Evolutionary conservation across 2,888 invertebrate species (phyloP), one percentile per base, ranked within the genome.

Genomic region (Plebejus argus): DNA sequence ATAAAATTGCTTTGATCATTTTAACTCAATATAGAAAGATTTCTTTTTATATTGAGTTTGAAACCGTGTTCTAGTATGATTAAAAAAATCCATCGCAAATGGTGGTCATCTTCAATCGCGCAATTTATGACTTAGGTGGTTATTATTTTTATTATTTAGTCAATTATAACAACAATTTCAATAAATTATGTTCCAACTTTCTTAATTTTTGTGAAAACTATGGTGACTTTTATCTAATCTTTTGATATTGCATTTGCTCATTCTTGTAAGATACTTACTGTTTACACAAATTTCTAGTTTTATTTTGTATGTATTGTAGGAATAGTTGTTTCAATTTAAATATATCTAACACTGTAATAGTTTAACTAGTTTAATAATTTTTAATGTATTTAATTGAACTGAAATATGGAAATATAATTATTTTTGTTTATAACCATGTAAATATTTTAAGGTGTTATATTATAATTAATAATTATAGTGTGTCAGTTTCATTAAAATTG

Each of bases 341-440:
- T 74, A 74, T 74, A 74, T 74, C 28, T 74, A 53, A 74, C 28
- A 49, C 2, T 74, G 1, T 74, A 74, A 53, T 74, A 49, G 15
- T 33, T 53, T 74, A 12, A 49, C 49, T 74, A 49, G 23, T 28
- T 74, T 53, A 49, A 53, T 23, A 49, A 23, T 49, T 28, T 33
- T 49, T 23, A 74, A 74, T 53, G 45, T 74, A 53, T n/a, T n/a
- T 74, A 15, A 20, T 74, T 28, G 74, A 74, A 28, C 53, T 87
- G 88, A 86, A 83, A 81, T 81, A 82, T 79, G 82, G 81, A 71
- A 53, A 70, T 79, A 77, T 77, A 72, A 66, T 78, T 78, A 35
- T 77, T 79, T 80, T 39, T 86, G 80, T 88, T 85, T 92, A 89
- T 92, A 89, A 86, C 86, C 87, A 88, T 91, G 92, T 90, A 89